Evolutionary conservation across 2,888 invertebrate genomes (phyloP).

Genomic region (Heteromyza rotundicornis): DNA sequence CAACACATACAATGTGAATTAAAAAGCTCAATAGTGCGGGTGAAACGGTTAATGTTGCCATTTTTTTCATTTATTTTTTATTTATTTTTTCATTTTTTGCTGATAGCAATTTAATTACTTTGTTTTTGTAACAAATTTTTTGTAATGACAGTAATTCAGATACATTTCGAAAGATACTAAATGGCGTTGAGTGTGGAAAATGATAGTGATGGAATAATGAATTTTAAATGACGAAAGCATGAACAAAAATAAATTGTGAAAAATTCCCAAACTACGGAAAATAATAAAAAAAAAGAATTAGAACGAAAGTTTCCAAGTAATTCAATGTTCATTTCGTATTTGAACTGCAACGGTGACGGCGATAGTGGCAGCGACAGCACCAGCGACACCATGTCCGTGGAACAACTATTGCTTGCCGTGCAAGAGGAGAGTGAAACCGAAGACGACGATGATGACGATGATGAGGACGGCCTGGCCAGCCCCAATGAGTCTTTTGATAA

Average conservation of each 20-base stretch:
- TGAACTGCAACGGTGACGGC: slow-evolving; percentile 40
- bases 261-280: neutral
- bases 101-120: too few species aligned
- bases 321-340: slow-evolving; percentile 51
- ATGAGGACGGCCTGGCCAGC: slow-evolving; percentile 32
- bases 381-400: slow-evolving; percentile 42
- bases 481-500: neutral
- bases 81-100: too few species aligned
- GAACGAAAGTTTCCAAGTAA: too few species aligned
- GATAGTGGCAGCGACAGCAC: slow-evolving; percentile 25
- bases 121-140: neutral
- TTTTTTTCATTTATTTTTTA: too few species aligned
- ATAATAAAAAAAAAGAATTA: neutral
- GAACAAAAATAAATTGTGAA: neutral
- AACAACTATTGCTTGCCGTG: slow-evolving; percentile 49
- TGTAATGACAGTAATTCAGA: neutral
- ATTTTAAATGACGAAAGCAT: neutral
- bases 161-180: slow-evolving; percentile 7
- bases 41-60: too few species aligned
- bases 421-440: slow-evolving; percentile 49
- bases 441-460: slow-evolving; percentile 47
- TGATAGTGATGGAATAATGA: too few species aligned
- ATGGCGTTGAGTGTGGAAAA: neutral
- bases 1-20: too few species aligned
- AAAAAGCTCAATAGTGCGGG: too few species aligned